These are phyloP conservation scores for Felis chaus DNA, from an alignment of 2,113 vertebrate species.

Conservation along the genomic window DNA sequence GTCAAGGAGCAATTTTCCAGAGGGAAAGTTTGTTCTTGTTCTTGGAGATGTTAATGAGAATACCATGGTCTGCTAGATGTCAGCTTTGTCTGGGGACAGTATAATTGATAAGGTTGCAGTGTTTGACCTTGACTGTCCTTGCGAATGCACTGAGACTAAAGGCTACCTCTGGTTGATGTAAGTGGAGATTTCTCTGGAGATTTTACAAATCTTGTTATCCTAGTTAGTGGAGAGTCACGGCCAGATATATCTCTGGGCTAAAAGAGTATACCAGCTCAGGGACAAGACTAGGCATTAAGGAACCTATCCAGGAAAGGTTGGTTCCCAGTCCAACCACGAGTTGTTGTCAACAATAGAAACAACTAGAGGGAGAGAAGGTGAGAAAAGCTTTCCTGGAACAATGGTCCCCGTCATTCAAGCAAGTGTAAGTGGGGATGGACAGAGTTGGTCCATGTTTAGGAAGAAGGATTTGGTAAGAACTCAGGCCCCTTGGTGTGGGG, in stretches of 20 bases:
- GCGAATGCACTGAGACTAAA: neutral
- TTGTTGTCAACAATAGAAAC: neutral
- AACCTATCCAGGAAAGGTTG: neutral
- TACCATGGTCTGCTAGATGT: neutral
- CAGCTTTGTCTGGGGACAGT: neutral
- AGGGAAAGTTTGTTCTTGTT: neutral
- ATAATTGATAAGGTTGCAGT: neutral
- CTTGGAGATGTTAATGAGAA: neutral
- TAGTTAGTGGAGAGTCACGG: neutral
- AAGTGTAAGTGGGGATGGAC: neutral
- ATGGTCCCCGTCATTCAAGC: neutral
- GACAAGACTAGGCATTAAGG: neutral
- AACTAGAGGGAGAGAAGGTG: neutral
- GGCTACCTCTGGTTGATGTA: neutral
- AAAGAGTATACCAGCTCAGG: neutral
- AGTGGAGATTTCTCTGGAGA: neutral
- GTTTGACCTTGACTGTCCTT: neutral
- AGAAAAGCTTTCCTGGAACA: neutral
- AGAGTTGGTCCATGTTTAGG: neutral
- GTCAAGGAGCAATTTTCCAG: conserved; percentile 1
- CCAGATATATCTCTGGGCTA: neutral
- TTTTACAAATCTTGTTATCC: neutral
- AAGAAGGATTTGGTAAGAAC: neutral
- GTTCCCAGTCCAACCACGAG: neutral
- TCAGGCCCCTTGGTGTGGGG: accelerated